Base-by-base conservation (phyloP, 2,797 vertebrate genomes). In the Allobates femoralis region DNA sequence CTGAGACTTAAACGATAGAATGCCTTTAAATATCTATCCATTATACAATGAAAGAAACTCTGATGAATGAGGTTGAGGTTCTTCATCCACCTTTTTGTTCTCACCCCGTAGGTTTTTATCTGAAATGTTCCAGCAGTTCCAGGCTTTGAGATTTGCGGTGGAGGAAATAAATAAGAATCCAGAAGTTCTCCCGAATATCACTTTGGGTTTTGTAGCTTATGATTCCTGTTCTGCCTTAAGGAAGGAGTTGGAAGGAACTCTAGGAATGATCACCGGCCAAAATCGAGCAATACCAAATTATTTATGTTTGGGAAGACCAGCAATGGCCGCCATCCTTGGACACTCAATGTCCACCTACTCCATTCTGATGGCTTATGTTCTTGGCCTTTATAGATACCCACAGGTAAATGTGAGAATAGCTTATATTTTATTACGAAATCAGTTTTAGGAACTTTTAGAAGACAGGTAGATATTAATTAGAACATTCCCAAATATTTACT, bases 181-280 rank as follows among this genome's bases (percentile, higher is more conserved):
- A 0, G 30, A 62, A 41, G 11, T 86, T 4, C 85, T 86, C 0
- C 80, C 85, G 6, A 82, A 82, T 32, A 53, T 56, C 41, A 86
- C 85, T 0, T 16, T 86, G 37, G 79, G 80, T 3, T 86, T 66
- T 46, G 46, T 78, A 18, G 76, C 74, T 46, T 66, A 66, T 34
- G 80, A 82, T 46, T 55, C 85, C 3, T 82, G 85, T n/a, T 23
- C 46, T 15, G 37, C 41, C 15, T 30, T 82, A 3, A n/a, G 16
- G 2, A 58, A 41, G 18, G 85, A 82, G 32, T 12, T 86, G 37
- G 67, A 69, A 26, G 85, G 87, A 41, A 86, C 86, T 0, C 30
- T 89, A 66, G 51, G 84, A 26, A 88, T 91, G 15, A 73, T 91
- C 46, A 66, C 80, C 0, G 81, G 90, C 1, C 53, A 28, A 21